A percentile compares a stretch with the other conserved stretches of the same genome.
phyloP scores from a whole-genome alignment of 2,113 vertebrate genomes.

The Helogale parvula region DNA sequence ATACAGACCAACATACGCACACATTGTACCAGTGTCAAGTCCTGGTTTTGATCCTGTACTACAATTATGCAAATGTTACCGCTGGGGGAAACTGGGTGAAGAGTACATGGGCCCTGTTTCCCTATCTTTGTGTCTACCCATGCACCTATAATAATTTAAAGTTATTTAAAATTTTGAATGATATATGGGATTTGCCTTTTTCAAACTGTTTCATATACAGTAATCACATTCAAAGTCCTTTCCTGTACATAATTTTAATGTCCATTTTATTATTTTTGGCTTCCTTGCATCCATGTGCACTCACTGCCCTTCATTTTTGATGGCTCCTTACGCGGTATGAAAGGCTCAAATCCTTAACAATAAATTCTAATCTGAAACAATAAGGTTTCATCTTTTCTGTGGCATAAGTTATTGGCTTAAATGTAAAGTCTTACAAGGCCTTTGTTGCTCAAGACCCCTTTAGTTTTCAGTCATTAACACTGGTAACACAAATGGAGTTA shows the following conservation, averaged over 20 bases:
- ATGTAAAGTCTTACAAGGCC: not conserved
- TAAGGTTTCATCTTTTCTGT: not conserved
- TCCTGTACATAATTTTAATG: not conserved
- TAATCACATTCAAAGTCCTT: not conserved
- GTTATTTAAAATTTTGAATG: not conserved
- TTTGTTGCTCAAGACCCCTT: not conserved
- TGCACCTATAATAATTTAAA: not conserved
- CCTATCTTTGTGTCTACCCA: not conserved
- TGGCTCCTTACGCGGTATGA: not conserved
- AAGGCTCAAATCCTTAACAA: not conserved
- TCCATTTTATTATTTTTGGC: not conserved
- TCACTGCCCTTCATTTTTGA: not conserved
- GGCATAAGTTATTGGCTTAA: not conserved
- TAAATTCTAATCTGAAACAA: not conserved
- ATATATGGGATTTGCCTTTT: not conserved
- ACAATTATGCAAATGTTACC: not conserved
- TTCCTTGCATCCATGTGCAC: not conserved
- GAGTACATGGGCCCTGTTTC: not conserved
- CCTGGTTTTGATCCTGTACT: not conserved
- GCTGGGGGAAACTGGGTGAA: not conserved
- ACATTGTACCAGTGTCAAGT: not conserved
- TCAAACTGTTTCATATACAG: not conserved
- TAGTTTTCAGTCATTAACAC: not conserved
- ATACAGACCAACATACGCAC: not conserved
- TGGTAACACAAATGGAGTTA: not conserved